Evolutionary conservation across 2,113 vertebrate species (phyloP).

Genomic region (Eonycteris spelaea): DNA sequence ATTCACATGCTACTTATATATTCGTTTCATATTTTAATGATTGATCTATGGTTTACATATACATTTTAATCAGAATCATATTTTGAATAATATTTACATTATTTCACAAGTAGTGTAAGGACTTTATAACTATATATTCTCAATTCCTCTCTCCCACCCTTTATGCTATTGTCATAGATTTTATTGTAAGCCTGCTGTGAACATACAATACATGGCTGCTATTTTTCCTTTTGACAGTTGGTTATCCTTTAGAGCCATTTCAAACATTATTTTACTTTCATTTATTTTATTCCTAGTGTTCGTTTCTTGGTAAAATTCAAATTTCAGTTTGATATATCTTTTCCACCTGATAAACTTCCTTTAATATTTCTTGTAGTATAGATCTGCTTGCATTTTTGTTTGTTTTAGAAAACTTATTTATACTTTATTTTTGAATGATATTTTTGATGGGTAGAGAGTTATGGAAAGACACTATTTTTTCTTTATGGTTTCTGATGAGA

Average conservation of each 20-base stretch:
- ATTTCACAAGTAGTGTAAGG: not conserved
- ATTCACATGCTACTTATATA: not conserved
- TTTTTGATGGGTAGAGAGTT: not conserved
- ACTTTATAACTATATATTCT: not conserved
- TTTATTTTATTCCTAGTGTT: not conserved
- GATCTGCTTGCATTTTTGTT: not conserved
- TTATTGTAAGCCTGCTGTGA: not conserved
- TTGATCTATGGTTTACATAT: not conserved
- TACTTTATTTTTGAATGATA: not conserved
- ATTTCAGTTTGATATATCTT: not conserved
- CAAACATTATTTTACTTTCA: not conserved
- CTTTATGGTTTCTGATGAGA: not conserved
- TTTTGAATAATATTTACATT: not conserved
- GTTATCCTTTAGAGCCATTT: not conserved
- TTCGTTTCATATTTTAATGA: not conserved
- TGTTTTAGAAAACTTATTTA: not conserved
- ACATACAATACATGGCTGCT: not conserved
- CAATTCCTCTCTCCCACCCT: not conserved
- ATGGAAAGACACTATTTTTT: not conserved
- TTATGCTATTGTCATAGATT: not conserved
- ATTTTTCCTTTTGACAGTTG: not conserved
- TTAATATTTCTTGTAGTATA: not conserved
- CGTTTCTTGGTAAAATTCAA: not conserved
- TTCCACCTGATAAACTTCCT: not conserved
- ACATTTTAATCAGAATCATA: not conserved